Evolutionary conservation across 2,888 invertebrate species (phyloP).

Genomic region (Aproaerema taeniolella): DNA sequence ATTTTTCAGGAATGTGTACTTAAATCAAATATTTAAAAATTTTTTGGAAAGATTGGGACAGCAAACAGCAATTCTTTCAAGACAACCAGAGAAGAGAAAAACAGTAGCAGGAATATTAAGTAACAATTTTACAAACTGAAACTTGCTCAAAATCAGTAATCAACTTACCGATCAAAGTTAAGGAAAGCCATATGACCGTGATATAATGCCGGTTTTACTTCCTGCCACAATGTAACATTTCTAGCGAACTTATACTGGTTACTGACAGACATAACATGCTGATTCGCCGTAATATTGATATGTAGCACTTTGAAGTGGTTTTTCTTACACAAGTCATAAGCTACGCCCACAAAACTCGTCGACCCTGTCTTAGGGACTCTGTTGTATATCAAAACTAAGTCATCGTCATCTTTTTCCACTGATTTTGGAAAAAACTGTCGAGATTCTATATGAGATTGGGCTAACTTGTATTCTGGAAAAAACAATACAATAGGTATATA

Average conservation of each 20-base stretch:
- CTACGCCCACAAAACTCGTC: constrained; percentile 95
- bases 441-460: constrained; percentile 50
- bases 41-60: too few relatives aligned
- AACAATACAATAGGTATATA: constrained; percentile 5
- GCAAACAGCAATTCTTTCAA: too few relatives aligned
- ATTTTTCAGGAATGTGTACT: too few relatives aligned
- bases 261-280: constrained; percentile 94
- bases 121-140: too few relatives aligned
- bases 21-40: too few relatives aligned
- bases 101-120: too few relatives aligned
- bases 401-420: constrained; percentile 72
- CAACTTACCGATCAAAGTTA: constrained; percentile 91
- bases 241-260: constrained; percentile 94
- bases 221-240: constrained; percentile 93
- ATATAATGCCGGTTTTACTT: constrained; percentile 95
- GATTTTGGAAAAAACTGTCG: constrained; percentile 56
- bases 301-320: constrained; percentile 84
- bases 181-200: constrained; percentile 98
- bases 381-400: constrained; percentile 93
- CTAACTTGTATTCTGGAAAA: constrained; percentile 57
- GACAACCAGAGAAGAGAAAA: too few relatives aligned
- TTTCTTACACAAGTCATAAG: constrained; percentile 90
- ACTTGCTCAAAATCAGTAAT: not conserved
- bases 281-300: constrained; percentile 96
- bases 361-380: constrained; percentile 98